phyloP scores from a whole-genome alignment of 2,888 invertebrate genomes.

The Cantharis nigra region DNA sequence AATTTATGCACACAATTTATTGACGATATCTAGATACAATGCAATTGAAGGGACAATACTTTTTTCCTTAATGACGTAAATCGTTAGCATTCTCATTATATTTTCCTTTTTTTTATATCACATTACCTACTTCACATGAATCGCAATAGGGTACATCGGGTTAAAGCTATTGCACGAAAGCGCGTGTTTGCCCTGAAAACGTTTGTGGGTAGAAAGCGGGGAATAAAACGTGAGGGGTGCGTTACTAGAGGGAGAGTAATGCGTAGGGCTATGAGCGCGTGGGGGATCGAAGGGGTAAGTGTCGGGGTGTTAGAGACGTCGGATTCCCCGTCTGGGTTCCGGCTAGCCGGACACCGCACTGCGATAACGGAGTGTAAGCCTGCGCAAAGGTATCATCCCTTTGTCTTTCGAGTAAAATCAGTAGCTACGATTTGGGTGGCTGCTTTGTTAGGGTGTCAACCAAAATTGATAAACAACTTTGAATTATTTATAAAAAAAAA shows the following conservation, averaged over 20 bases:
- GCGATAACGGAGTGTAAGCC: conserved; percentile 31
- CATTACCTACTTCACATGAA: conserved; percentile 25
- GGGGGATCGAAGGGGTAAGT: conserved; percentile 33
- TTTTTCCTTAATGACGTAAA: not conserved
- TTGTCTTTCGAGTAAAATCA: conserved; percentile 17
- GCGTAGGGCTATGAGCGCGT: conserved; percentile 29
- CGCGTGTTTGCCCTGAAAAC: conserved; percentile 30
- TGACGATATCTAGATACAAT: not conserved
- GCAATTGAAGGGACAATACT: not conserved
- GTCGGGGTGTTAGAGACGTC: conserved; percentile 33
- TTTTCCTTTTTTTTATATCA: conserved; percentile 1
- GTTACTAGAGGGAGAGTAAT: conserved; percentile 16
- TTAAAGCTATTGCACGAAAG: conserved; percentile 21
- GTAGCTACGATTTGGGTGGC: not conserved
- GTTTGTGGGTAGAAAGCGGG: conserved; percentile 8
- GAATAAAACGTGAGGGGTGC: conserved; percentile 14
- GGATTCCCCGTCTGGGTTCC: conserved; percentile 47
- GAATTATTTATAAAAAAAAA: not conserved
- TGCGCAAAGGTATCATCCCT: conserved; percentile 22
- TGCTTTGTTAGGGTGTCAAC: not conserved
- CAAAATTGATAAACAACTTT: not conserved
- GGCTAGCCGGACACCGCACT: conserved; percentile 46
- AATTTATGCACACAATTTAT: not conserved
- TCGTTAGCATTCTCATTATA: not conserved
- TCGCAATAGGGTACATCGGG: conserved; percentile 23